phyloP scores from a whole-genome alignment of 2,888 invertebrate genomes.

The Fragum whitleyi region DNA sequence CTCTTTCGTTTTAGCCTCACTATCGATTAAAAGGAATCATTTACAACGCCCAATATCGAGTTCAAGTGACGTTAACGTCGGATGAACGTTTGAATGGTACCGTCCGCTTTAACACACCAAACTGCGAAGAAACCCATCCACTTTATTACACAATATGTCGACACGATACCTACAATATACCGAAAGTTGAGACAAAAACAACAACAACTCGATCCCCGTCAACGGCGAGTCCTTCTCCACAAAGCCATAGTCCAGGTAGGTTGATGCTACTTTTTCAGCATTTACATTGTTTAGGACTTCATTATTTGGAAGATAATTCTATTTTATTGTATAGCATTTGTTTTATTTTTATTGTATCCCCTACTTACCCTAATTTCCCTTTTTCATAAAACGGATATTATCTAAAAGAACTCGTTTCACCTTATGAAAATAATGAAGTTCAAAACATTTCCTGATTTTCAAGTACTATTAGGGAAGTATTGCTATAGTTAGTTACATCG shows the following conservation, averaged over 20 bases:
- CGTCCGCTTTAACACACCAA: slow-evolving; percentile 53
- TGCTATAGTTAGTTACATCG: too few species aligned
- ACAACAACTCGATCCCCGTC: slow-evolving; percentile 19
- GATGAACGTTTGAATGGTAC: slow-evolving; percentile 42
- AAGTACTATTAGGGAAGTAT: too few species aligned
- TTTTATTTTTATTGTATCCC: too few species aligned
- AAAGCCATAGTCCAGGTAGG: neutral
- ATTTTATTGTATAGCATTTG: too few species aligned
- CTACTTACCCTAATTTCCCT: neutral
- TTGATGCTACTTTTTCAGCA: neutral
- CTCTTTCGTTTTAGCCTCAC: slow-evolving; percentile 42
- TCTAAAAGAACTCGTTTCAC: too few species aligned
- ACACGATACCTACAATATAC: slow-evolving; percentile 6
- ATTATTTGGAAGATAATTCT: too few species aligned
- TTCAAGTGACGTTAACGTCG: slow-evolving; percentile 48
- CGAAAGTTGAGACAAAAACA: slow-evolving; percentile 15
- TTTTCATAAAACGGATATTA: neutral
- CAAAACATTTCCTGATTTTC: too few species aligned
- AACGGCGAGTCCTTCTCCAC: neutral
- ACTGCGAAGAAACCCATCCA: slow-evolving; percentile 37
- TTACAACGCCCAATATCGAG: slow-evolving; percentile 65
- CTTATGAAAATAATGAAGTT: too few species aligned
- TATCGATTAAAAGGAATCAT: slow-evolving; percentile 42
- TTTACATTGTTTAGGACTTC: too few species aligned
- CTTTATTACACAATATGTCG: slow-evolving; percentile 39